phyloP scores from a whole-genome alignment of 2,797 vertebrate species.

The Crypturellus tataupa region DNA sequence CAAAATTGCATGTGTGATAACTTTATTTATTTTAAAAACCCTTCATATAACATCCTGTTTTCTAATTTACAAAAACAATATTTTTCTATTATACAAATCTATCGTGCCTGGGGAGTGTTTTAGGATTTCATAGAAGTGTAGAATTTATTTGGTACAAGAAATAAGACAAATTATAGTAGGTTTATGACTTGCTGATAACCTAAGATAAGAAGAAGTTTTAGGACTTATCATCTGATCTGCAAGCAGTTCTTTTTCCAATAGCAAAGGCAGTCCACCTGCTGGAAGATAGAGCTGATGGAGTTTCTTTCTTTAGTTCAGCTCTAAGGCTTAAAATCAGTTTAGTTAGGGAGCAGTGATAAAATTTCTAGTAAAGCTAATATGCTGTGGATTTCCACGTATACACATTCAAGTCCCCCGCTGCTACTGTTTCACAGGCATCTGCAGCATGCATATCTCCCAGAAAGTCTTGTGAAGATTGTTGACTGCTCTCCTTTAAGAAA shows the following conservation, averaged over 20 bases:
- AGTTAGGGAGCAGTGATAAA: background rate
- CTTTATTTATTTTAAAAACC: background rate
- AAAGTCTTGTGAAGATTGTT: background rate
- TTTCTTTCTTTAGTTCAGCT: constrained; percentile 30
- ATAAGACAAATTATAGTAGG: background rate
- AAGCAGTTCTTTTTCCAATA: background rate
- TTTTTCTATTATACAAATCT: background rate
- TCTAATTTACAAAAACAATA: background rate
- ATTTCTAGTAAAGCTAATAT: background rate
- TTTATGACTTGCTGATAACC: constrained; percentile 10
- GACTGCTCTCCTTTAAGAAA: background rate
- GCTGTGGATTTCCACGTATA: background rate
- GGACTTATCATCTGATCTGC: background rate
- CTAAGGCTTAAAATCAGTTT: constrained; percentile 40
- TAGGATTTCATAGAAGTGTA: background rate
- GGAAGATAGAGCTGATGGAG: constrained; percentile 32
- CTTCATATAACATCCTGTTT: background rate
- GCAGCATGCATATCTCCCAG: background rate
- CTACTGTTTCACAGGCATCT: background rate
- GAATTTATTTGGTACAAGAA: background rate
- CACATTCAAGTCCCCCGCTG: background rate
- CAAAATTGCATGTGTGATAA: background rate
- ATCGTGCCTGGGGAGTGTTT: background rate
- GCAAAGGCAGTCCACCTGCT: background rate
- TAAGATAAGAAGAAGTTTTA: constrained; percentile 21